Conservation (phyloP, 2,113 vertebrate genomes). For the Pseudolaguvia tuberculata region DNA sequence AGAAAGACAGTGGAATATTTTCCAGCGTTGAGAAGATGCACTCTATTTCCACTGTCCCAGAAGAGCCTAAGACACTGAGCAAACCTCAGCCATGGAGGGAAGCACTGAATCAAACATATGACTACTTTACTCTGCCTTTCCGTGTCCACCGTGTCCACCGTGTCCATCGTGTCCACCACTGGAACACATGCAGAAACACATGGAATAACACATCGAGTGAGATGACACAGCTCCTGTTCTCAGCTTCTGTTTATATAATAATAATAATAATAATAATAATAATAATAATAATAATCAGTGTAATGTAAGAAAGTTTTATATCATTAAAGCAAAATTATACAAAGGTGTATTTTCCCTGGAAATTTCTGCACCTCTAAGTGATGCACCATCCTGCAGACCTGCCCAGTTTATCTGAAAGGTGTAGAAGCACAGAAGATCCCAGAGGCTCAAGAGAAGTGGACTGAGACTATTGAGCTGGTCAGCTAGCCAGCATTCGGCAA, state of each 20-base stretch:
- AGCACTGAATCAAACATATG: conserved; percentile 54
- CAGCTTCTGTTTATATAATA: too few species aligned
- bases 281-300: neutral
- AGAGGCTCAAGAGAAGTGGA: conserved; percentile 53
- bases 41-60: conserved; percentile 49
- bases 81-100: conserved; percentile 59
- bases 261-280: neutral
- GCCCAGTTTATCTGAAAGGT: conserved; percentile 51
- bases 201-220: conserved; percentile 13
- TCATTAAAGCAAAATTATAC: neutral
- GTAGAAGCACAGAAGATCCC: conserved; percentile 54
- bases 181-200: conserved; percentile 30
- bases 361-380: conserved; percentile 37
- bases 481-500: conserved; percentile 57
- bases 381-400: conserved; percentile 37
- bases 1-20: conserved; percentile 59
- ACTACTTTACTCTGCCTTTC: conserved; percentile 34
- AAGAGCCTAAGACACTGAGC: conserved; percentile 57
- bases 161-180: conserved; percentile 35
- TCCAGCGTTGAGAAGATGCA: conserved; percentile 55
- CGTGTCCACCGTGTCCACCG: conserved; percentile 23
- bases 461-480: conserved; percentile 59
- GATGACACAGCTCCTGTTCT: neutral
- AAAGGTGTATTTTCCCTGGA: neutral
- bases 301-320: neutral